phyloP scores from a whole-genome alignment of 2,113 vertebrate genomes.

The Tragelaphus imberbis region DNA sequence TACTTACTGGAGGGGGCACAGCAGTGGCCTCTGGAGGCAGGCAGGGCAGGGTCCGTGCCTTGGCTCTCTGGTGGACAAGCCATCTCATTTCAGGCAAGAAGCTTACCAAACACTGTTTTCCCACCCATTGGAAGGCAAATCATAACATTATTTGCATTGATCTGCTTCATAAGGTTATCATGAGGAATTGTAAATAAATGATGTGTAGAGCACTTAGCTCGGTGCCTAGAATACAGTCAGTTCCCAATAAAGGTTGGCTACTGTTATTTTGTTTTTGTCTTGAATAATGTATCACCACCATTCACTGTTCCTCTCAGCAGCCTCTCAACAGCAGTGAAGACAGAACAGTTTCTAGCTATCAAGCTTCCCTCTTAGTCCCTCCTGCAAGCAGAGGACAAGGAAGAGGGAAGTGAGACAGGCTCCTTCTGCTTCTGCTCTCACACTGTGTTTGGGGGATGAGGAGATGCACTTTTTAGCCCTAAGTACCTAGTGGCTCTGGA shows the following conservation, averaged over 20 bases:
- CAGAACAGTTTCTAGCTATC: not conserved
- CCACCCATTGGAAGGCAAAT: not conserved
- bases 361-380: not conserved
- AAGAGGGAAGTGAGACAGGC: not conserved
- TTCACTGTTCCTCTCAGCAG: not conserved
- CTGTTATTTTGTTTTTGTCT: not conserved
- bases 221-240: not conserved
- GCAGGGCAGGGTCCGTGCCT: not conserved
- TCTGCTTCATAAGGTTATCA: not conserved
- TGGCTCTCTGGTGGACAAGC: not conserved
- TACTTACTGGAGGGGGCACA: fast-evolving
- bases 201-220: not conserved
- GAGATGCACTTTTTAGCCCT: fast-evolving
- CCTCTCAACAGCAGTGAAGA: not conserved
- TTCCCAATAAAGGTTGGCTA: not conserved
- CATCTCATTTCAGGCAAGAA: not conserved
- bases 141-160: not conserved
- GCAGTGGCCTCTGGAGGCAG: not conserved
- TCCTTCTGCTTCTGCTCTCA: fast-evolving
- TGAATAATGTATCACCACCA: not conserved
- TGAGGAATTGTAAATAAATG: not conserved
- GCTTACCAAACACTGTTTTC: not conserved
- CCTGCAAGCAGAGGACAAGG: not conserved
- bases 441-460: fast-evolving
- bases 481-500: not conserved